Conservation (phyloP, 2,797 vertebrate genomes). For the Argyrosomus regius region DNA sequence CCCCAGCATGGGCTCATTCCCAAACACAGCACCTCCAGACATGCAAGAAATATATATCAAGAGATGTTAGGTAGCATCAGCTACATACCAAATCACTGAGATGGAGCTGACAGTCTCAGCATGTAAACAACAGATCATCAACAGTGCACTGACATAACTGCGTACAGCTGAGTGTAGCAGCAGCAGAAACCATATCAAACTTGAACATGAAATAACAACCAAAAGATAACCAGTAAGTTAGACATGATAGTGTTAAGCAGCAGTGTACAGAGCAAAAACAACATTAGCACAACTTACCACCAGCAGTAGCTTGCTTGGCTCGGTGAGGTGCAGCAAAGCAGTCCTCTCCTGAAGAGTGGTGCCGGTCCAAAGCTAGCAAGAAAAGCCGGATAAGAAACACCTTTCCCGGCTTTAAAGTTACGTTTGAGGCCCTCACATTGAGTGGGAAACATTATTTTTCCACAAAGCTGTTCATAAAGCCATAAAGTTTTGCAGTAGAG, state of each 20-base stretch:
- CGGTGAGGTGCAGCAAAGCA: neutral
- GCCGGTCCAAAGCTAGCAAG: neutral
- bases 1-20: neutral
- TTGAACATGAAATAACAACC: neutral
- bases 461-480: neutral
- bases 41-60: neutral
- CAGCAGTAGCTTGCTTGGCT: neutral
- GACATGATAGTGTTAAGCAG: neutral
- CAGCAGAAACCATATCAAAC: too few species aligned
- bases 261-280: neutral
- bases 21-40: constrained; percentile 1
- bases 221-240: neutral
- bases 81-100: neutral
- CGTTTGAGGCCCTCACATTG: neutral
- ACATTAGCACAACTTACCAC: neutral
- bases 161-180: too few species aligned
- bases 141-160: neutral
- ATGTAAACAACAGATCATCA: neutral
- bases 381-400: neutral
- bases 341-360: too few species aligned
- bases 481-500: neutral
- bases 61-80: neutral
- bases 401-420: neutral
- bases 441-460: neutral
- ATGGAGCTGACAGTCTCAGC: neutral